A percentile compares a stretch with the other conserved stretches of the same genome.
phyloP scores from a whole-genome alignment of 1,140 invertebrate genomes.

The Macrostomum lignano region DNA sequence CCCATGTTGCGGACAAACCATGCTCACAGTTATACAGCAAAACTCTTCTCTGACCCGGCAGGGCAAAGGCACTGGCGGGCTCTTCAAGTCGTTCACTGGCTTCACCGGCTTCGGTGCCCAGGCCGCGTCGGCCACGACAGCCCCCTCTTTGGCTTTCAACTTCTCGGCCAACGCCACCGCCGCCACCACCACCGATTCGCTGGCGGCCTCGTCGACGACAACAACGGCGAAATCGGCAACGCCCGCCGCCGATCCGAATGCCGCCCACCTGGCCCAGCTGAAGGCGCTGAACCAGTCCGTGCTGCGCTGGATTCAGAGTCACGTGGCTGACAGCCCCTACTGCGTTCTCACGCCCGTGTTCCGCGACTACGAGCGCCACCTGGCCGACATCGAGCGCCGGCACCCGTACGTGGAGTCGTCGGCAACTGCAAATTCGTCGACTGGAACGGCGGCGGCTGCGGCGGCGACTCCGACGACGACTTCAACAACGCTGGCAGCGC shows the following conservation, averaged over 20 bases:
- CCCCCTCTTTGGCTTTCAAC: conserved; percentile 7
- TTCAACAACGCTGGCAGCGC: too few relatives aligned
- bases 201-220: neutral
- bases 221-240: conserved; percentile 4
- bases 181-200: conserved; percentile 5
- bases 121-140: too few relatives aligned
- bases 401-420: neutral
- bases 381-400: neutral
- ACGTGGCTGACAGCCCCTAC: conserved; percentile 49
- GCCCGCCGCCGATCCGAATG: too few relatives aligned
- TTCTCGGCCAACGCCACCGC: conserved; percentile 4
- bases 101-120: too few relatives aligned
- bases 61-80: too few relatives aligned
- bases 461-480: too few relatives aligned
- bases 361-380: conserved; percentile 46
- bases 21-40: too few relatives aligned
- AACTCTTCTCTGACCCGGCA: too few relatives aligned
- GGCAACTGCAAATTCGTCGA: neutral
- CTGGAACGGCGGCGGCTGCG: too few relatives aligned
- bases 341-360: conserved; percentile 63
- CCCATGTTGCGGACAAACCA: too few relatives aligned
- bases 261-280: conserved; percentile 33
- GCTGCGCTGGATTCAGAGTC: conserved; percentile 51
- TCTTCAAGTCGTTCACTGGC: too few relatives aligned
- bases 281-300: conserved; percentile 53